These are phyloP conservation scores for Zootoca vivipara DNA, from an alignment of 2,113 vertebrate genomes.

Conservation along the genomic window DNA sequence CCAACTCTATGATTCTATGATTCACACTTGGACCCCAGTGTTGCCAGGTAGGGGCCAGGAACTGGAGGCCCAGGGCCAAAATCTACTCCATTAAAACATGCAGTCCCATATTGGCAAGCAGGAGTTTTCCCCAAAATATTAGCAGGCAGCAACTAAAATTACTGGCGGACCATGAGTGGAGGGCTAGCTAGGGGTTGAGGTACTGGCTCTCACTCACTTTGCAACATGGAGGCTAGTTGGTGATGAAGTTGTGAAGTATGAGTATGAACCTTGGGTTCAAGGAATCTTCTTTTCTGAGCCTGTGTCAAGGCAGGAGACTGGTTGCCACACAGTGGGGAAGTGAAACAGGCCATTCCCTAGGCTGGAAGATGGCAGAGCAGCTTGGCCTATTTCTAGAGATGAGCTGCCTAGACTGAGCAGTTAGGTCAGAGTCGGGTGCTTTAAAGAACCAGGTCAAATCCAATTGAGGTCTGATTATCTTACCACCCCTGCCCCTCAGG, in stretches of 20 bases:
- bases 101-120: not conserved
- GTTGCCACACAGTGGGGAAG: too few species aligned
- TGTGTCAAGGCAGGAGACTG: too few species aligned
- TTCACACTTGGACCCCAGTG: not conserved
- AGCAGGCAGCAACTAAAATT: not conserved
- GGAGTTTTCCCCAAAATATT: not conserved
- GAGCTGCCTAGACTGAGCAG: too few species aligned
- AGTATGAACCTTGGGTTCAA: too few species aligned
- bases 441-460: not conserved
- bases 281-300: too few species aligned
- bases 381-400: too few species aligned
- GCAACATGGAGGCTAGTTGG: too few species aligned
- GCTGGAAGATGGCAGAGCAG: too few species aligned
- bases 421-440: too few species aligned
- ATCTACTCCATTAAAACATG: not conserved
- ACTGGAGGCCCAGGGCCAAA: not conserved
- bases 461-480: not conserved
- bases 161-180: not conserved
- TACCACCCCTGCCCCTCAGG: not conserved
- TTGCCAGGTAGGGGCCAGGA: not conserved
- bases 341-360: too few species aligned
- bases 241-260: too few species aligned
- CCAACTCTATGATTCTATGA: too few species aligned
- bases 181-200: not conserved
- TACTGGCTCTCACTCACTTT: not conserved